Conservation (phyloP, 2,888 invertebrate species). For the Andrena bucephala region DNA sequence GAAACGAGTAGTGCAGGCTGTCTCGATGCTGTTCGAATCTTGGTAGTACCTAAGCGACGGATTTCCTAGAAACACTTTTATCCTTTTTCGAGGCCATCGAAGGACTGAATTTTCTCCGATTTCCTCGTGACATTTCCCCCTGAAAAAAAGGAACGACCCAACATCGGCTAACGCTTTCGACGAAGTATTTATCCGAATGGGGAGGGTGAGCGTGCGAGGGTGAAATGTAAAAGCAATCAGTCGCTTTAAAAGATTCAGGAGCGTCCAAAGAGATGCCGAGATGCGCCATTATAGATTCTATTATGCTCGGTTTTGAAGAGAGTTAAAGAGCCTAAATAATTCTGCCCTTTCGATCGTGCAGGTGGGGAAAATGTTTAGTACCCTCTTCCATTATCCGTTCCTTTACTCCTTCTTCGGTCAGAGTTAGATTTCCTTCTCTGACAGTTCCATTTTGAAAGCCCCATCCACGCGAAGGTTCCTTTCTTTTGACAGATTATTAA, state of each 20-base stretch:
- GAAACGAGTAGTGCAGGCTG: not conserved
- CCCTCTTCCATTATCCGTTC: constrained; percentile 21
- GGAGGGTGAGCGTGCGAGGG: constrained; percentile 44
- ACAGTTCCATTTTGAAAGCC: not conserved
- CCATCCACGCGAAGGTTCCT: not conserved
- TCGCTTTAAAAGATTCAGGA: constrained; percentile 61
- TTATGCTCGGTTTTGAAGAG: constrained; percentile 46
- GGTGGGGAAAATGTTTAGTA: constrained; percentile 38
- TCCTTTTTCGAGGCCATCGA: constrained; percentile 35
- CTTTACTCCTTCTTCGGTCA: not conserved
- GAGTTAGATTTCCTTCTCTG: not conserved
- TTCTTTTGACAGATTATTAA: too few relatives aligned
- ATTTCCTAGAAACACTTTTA: constrained; percentile 47
- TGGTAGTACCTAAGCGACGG: constrained; percentile 20
- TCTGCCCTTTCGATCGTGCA: constrained; percentile 27
- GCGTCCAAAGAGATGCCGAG: constrained; percentile 54
- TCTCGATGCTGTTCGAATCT: constrained; percentile 16
- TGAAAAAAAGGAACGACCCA: constrained; percentile 32
- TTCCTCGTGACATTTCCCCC: constrained; percentile 37
- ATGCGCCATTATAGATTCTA: constrained; percentile 61
- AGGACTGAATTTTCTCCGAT: constrained; percentile 50
- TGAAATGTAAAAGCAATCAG: constrained; percentile 64
- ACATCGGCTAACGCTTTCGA: constrained; percentile 49
- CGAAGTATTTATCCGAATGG: constrained; percentile 56
- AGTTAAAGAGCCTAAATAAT: constrained; percentile 60